Percentiles rank a stretch among this genome's conserved stretches.
phyloP scores from a whole-genome alignment of 2,797 vertebrate species.

The Megalops cyprinoides region DNA sequence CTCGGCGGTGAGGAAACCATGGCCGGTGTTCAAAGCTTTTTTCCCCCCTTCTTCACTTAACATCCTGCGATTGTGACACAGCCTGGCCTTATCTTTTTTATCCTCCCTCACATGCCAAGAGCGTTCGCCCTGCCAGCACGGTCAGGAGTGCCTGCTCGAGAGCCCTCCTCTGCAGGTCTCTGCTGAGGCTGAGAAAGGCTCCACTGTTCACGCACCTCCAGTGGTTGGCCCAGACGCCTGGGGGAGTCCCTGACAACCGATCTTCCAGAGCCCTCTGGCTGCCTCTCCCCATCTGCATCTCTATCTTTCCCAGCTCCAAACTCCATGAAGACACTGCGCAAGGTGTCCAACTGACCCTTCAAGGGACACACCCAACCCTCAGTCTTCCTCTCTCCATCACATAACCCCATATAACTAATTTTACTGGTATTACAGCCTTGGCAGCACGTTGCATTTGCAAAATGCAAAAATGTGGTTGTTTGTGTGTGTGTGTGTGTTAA shows the following conservation, averaged over 20 bases:
- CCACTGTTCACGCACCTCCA: not conserved
- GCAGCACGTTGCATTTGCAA: not conserved
- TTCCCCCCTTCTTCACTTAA: not conserved
- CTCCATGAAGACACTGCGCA: not conserved
- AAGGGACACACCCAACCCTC: not conserved
- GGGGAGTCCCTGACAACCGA: not conserved
- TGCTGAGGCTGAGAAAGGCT: not conserved
- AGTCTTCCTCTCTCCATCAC: not conserved
- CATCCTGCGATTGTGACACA: not conserved
- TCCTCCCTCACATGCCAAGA: constrained; percentile 3
- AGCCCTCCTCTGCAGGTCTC: not conserved
- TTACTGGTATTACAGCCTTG: not conserved
- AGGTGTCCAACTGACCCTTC: not conserved
- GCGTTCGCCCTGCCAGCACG: not conserved
- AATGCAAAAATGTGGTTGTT: too few species aligned
- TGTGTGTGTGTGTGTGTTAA: too few species aligned
- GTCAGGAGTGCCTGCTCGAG: not conserved
- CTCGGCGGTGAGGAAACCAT: constrained; percentile 27
- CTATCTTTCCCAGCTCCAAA: not conserved
- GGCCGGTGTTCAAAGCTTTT: constrained; percentile 23
- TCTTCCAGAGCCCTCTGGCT: not conserved
- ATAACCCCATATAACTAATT: not conserved
- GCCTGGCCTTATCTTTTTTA: not conserved
- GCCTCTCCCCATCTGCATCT: not conserved
- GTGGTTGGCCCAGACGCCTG: not conserved